Evolutionary conservation across 2,888 invertebrate genomes (phyloP), one percentile per base, ranked within the genome.

Genomic region (Cryptus armator): DNA sequence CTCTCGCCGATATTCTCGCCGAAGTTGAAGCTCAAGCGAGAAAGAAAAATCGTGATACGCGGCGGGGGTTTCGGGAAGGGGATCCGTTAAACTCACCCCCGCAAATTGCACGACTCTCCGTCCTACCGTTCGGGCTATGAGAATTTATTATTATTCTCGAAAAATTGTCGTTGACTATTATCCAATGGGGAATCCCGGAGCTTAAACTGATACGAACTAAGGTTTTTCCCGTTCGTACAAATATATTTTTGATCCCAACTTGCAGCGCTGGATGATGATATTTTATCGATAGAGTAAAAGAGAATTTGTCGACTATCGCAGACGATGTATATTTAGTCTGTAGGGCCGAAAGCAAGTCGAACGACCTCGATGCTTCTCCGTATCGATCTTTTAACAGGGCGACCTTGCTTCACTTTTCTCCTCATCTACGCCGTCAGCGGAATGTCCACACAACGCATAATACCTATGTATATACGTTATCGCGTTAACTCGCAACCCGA

Each of bases 361-460:
- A 70, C 78, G 56, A 56, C 68, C 48, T 70, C 78, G 46, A 48
- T 59, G 68, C 32, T 16, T 37, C 37, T 37, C 44, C 59, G 68
- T 88, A 90, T 90, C 89, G 90, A 90, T 90, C 88, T 87, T 86
- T 82, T 56, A 51, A 56, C 67, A 56, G 86, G 88, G 88, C 89
- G 88, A 90, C 89, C 89, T 90, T 89, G 85, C 88, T 67, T 89
- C 87, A 87, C 88, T 86, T 90, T 70, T 71, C 89, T 89, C 89
- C 84, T 88, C 87, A 84, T 88, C 83, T 85, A 88, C 86, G 89
- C 88, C 88, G 88, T 89, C 89, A 88, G 88, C 46, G 78, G 32
- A 37, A 68, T 70, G 46, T 48, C 68, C 59, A 46, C 59, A n/a
- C 24, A 29, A 59, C 56, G 59, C 46, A 6, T 59, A 16, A n/a